Base-by-base conservation (phyloP, 2,888 invertebrate species). In the Empis stercorea region DNA sequence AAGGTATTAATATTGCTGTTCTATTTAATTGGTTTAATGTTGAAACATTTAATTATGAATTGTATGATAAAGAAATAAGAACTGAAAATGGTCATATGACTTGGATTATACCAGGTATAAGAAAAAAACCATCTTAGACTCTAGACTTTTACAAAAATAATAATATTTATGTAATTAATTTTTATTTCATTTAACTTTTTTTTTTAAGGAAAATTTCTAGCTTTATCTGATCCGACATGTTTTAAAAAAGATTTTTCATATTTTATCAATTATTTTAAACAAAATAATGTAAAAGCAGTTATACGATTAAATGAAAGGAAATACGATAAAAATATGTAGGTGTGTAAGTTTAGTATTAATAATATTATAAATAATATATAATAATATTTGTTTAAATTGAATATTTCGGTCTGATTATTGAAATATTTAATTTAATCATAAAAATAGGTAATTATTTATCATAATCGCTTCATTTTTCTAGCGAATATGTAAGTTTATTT, bases 61-160 rank as follows among this genome's bases (percentile, higher is more conserved):
- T 27, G 7, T 27, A 27, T 27, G 23, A 27, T 6, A 27, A 27
- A 27, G 23, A 27, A 7, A 81, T 85, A 60, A 82, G 84, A 70
- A 80, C 81, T 70, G 78, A 89, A 53, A 80, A 85, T 66, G 92
- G 91, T 9, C 89, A 91, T 66, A 73, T 93, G 51, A 92, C 88
- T 68, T 93, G 92, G 92, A 77, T 91, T 55, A 70, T 92, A 38
- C 91, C 91, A 20, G 77, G 81, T 66, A 83, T 27, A 5, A 20
- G 5, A 20, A 20, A n/a, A n/a, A n/a, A n/a, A n/a, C n/a, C n/a
- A n/a, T n/a, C n/a, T n/a, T n/a, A n/a, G n/a, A n/a, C n/a, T n/a
- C n/a, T n/a, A n/a, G n/a, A 20, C 20, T 20, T 20, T 4, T 20
- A 4, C 20, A 20, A 4, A 20, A 20, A 4, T 20, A 20, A 20